These are phyloP conservation scores for Sebastes nivosus DNA, from an alignment of 2,797 vertebrate species.

Conservation along the genomic window DNA sequence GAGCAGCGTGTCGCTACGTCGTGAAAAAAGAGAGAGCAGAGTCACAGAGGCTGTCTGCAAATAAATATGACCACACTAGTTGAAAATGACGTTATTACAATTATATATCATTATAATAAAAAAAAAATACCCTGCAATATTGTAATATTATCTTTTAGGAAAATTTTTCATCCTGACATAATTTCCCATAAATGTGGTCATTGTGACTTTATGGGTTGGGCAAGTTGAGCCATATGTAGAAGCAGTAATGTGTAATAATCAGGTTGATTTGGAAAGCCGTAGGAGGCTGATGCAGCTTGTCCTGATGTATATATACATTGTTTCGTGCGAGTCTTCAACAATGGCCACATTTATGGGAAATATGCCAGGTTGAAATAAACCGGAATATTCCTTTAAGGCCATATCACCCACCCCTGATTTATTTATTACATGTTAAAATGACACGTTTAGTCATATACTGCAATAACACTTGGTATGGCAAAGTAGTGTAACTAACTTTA, in stretches of 20 bases:
- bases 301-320: too few relatives aligned
- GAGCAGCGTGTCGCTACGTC: background rate
- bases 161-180: background rate
- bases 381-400: too few relatives aligned
- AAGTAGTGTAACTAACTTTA: constrained; percentile 1
- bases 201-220: background rate
- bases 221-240: background rate
- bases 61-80: background rate
- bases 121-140: too few relatives aligned
- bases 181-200: background rate
- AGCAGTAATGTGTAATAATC: background rate
- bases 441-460: background rate
- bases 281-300: too few relatives aligned
- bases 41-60: background rate
- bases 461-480: background rate
- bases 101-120: background rate
- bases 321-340: too few relatives aligned
- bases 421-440: background rate
- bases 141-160: too few relatives aligned
- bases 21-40: background rate
- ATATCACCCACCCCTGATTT: too few relatives aligned
- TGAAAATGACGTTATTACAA: too few relatives aligned
- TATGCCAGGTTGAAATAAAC: too few relatives aligned
- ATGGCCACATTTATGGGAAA: too few relatives aligned
- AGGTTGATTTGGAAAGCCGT: too few relatives aligned